A percentile compares a stretch with the other conserved stretches of the same genome.
These are phyloP conservation scores for Eulemur albifrons DNA, from an alignment of 2,797 vertebrate genomes.

Conservation along the genomic window DNA sequence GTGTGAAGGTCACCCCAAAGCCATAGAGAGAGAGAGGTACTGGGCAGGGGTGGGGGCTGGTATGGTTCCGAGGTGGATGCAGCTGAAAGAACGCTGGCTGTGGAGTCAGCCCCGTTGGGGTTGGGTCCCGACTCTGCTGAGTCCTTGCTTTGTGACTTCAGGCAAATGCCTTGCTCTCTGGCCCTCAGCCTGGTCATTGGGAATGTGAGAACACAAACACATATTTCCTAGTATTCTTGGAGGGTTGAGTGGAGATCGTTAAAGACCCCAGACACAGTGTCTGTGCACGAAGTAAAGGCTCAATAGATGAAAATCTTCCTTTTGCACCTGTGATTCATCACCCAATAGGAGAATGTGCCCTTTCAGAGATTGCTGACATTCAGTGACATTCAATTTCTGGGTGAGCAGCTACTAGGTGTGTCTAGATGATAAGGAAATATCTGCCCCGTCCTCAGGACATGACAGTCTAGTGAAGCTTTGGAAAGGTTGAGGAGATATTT, in stretches of 20 bases:
- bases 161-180: background rate
- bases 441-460: background rate
- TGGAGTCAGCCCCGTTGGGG: background rate
- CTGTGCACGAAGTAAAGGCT: background rate
- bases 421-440: background rate
- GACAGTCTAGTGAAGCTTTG: background rate
- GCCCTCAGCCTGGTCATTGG: background rate
- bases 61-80: background rate
- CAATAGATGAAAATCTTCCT: background rate
- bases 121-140: background rate
- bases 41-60: background rate
- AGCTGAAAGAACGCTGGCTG: accelerated
- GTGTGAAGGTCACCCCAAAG: background rate
- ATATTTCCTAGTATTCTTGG: background rate
- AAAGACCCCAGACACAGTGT: background rate
- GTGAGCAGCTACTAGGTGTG: background rate
- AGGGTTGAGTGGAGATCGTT: background rate
- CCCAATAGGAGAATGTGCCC: background rate
- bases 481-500: background rate
- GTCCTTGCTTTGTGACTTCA: background rate
- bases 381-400: background rate
- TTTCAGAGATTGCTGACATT: background rate
- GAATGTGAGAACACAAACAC: background rate
- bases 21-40: background rate
- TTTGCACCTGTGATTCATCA: background rate